A percentile compares a stretch with the other conserved stretches of the same genome.
Evolutionary conservation across 2,888 invertebrate genomes (phyloP).

Genomic region (Craniophora ligustri): DNA sequence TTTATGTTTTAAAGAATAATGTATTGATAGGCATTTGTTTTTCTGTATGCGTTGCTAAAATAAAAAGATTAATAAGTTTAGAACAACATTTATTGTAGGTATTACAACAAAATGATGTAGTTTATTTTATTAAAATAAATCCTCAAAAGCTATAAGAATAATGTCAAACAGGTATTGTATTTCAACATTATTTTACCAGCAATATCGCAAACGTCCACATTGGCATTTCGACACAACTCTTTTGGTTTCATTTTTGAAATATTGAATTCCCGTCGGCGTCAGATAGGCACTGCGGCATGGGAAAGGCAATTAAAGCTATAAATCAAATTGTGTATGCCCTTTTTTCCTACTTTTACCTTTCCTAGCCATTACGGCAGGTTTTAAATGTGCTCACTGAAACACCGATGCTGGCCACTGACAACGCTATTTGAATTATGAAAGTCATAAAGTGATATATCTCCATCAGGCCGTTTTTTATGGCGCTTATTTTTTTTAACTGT

Average conservation of each 20-base stretch:
- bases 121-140: too few relatives aligned
- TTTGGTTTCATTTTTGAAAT: slow-evolving; percentile 76
- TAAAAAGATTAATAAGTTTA: too few relatives aligned
- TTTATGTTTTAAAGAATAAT: too few relatives aligned
- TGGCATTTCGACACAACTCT: slow-evolving; percentile 63
- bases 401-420: slow-evolving; percentile 72
- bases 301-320: slow-evolving; percentile 84
- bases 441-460: slow-evolving; percentile 83
- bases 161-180: too few relatives aligned
- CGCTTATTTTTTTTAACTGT: slow-evolving; percentile 75
- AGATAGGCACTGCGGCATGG: slow-evolving; percentile 68
- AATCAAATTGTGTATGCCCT: slow-evolving; percentile 77
- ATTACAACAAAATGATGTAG: too few relatives aligned
- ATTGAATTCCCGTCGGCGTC: slow-evolving; percentile 78
- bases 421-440: slow-evolving; percentile 84
- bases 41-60: neutral
- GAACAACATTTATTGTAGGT: too few relatives aligned
- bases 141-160: too few relatives aligned
- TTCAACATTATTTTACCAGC: too few relatives aligned
- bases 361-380: slow-evolving; percentile 69
- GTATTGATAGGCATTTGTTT: neutral
- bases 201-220: slow-evolving; percentile 51
- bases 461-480: slow-evolving; percentile 76
- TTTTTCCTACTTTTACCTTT: slow-evolving; percentile 68
- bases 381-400: slow-evolving; percentile 73